A percentile compares a stretch with the other conserved stretches of the same genome.
Evolutionary conservation across 1,140 invertebrate genomes (phyloP).

Genomic region (Heterodera carotae): DNA sequence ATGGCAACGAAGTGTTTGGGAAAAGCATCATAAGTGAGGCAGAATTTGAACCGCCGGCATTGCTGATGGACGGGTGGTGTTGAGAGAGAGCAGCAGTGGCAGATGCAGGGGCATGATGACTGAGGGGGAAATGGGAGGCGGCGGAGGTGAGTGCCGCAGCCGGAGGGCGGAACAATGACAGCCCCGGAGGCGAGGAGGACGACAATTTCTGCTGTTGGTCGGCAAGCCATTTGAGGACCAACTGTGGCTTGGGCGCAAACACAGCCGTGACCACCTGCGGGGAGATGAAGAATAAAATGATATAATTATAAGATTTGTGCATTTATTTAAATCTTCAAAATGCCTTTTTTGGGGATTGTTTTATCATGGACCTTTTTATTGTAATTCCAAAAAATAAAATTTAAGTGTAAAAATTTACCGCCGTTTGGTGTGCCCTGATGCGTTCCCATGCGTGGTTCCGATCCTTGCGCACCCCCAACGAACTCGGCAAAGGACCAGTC

Average conservation of each 20-base stretch:
- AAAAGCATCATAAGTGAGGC: conserved; percentile 38
- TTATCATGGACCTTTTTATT: too few relatives aligned
- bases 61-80: not conserved
- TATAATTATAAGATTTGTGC: not conserved
- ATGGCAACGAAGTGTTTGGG: not conserved
- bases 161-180: not conserved
- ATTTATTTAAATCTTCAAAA: not conserved
- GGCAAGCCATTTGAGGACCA: conserved; percentile 78
- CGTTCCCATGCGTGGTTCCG: conserved; percentile 97
- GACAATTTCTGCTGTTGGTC: conserved; percentile 42
- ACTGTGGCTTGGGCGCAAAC: conserved; percentile 91
- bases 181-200: not conserved
- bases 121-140: not conserved
- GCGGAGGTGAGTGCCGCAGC: not conserved
- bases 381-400: too few relatives aligned
- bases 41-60: not conserved
- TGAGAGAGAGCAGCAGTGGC: not conserved
- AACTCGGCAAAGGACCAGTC: conserved; percentile 74
- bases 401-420: not conserved
- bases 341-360: too few relatives aligned
- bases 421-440: conserved; percentile 74
- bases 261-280: conserved; percentile 94
- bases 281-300: conserved; percentile 73
- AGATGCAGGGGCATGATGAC: not conserved
- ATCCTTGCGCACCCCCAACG: conserved; percentile 87